These are phyloP conservation scores for Leptobrachium leishanense DNA, from an alignment of 2,113 vertebrate species.

Conservation along the genomic window DNA sequence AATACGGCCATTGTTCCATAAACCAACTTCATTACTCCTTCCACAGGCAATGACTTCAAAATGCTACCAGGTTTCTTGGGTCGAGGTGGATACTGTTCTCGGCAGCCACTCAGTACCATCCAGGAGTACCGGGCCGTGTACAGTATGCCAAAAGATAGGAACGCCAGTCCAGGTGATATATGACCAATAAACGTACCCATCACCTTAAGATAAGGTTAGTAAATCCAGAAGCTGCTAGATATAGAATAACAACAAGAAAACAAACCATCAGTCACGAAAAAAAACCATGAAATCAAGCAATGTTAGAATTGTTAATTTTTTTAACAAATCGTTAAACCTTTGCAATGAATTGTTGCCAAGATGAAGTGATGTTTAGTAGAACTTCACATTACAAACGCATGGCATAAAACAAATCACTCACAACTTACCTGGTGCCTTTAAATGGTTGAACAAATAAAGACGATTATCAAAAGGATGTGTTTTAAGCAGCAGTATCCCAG, in stretches of 20 bases:
- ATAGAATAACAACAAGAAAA: neutral
- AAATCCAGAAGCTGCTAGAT: neutral
- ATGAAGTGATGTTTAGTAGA: too few relatives aligned
- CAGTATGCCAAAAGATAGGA: slow-evolving; percentile 44
- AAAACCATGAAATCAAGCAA: too few relatives aligned
- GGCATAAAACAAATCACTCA: too few relatives aligned
- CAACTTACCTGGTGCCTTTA: too few relatives aligned
- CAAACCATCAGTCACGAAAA: too few relatives aligned
- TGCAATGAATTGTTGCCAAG: too few relatives aligned
- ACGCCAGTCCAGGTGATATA: slow-evolving; percentile 48
- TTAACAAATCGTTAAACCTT: too few relatives aligned
- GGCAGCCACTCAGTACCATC: slow-evolving; percentile 45
- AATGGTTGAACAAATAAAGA: too few relatives aligned
- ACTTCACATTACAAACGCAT: too few relatives aligned
- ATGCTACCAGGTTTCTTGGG: neutral
- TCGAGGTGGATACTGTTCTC: slow-evolving; percentile 12
- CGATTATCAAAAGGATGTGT: too few relatives aligned
- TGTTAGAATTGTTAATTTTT: too few relatives aligned
- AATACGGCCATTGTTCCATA: slow-evolving; percentile 41
- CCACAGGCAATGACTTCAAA: slow-evolving; percentile 23
- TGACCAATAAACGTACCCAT: slow-evolving; percentile 52
- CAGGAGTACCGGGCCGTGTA: slow-evolving; percentile 41
- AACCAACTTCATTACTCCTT: slow-evolving; percentile 44
- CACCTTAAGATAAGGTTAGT: neutral
- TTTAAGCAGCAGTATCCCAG: too few relatives aligned